Evolutionary conservation across 1,140 invertebrate species (phyloP).

Genomic region (Ostrea denselamellosa): DNA sequence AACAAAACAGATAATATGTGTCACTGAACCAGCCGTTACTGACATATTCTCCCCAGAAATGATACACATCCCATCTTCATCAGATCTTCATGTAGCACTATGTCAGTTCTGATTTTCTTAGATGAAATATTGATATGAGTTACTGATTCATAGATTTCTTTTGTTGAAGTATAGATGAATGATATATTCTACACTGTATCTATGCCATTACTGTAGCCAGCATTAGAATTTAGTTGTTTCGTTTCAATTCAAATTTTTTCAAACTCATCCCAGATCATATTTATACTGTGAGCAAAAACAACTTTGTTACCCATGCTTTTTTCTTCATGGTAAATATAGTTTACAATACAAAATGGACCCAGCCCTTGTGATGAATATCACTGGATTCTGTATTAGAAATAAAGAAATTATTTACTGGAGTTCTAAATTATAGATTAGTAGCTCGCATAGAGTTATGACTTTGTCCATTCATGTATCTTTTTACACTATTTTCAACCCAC

Average conservation of each 20-base stretch:
- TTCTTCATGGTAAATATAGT: too few species aligned
- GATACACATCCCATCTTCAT: background rate
- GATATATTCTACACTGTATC: background rate
- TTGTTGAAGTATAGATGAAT: background rate
- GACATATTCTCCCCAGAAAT: background rate
- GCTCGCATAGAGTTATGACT: too few species aligned
- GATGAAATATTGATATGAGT: conserved; percentile 1
- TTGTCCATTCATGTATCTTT: too few species aligned
- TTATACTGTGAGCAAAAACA: too few species aligned
- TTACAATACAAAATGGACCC: too few species aligned
- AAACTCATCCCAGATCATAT: too few species aligned
- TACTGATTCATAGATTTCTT: background rate
- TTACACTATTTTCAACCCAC: too few species aligned
- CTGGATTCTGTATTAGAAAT: too few species aligned
- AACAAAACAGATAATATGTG: background rate
- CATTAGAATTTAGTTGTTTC: background rate
- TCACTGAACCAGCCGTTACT: conserved; percentile 2
- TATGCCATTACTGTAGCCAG: background rate
- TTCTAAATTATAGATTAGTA: too few species aligned
- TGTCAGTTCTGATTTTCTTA: conserved; percentile 1
- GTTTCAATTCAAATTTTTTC: background rate
- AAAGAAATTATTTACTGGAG: too few species aligned
- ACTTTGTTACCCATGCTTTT: too few species aligned
- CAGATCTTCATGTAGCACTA: conserved; percentile 3
- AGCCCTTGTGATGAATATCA: too few species aligned